phyloP scores from a whole-genome alignment of 2,888 invertebrate genomes.

The Baronia brevicornis region DNA sequence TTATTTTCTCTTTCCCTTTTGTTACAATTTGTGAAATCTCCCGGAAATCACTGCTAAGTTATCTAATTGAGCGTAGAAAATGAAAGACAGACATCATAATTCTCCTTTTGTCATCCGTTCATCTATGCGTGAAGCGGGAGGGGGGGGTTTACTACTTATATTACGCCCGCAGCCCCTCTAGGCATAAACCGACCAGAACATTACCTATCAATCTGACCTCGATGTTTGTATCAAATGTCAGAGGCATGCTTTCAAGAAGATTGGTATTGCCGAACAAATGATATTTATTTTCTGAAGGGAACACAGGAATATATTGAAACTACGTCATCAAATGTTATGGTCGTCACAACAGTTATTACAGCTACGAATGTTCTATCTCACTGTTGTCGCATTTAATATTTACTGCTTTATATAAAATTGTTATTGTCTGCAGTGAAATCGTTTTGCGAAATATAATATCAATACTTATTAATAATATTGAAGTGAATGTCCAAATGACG shows the following conservation, averaged over 20 bases:
- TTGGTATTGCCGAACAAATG: slow-evolving; percentile 22
- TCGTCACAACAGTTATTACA: slow-evolving; percentile 10
- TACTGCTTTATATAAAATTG: too few species aligned
- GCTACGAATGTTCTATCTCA: not conserved
- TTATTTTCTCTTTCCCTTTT: too few species aligned
- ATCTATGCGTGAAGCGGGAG: slow-evolving; percentile 1
- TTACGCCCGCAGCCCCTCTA: slow-evolving; percentile 1
- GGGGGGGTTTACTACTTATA: slow-evolving; percentile 2
- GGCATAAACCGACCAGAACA: slow-evolving; percentile 9
- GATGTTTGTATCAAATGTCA: slow-evolving; percentile 26
- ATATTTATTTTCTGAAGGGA: slow-evolving; percentile 21
- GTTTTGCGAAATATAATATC: too few species aligned
- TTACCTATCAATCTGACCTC: slow-evolving; percentile 19
- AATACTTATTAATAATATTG: too few species aligned
- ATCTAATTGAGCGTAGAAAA: slow-evolving; percentile 14
- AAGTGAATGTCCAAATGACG: too few species aligned
- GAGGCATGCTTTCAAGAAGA: slow-evolving; percentile 27
- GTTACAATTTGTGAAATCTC: slow-evolving; percentile 6
- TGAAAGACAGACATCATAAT: slow-evolving; percentile 11
- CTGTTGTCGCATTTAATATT: slow-evolving; percentile 3
- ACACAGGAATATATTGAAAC: slow-evolving; percentile 11
- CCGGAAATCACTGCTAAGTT: slow-evolving; percentile 6
- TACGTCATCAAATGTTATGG: slow-evolving; percentile 15
- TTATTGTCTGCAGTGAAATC: too few species aligned
- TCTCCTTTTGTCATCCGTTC: slow-evolving; percentile 10